phyloP scores from a whole-genome alignment of 1,140 invertebrate species.

The Tetramorium parvispinum region DNA sequence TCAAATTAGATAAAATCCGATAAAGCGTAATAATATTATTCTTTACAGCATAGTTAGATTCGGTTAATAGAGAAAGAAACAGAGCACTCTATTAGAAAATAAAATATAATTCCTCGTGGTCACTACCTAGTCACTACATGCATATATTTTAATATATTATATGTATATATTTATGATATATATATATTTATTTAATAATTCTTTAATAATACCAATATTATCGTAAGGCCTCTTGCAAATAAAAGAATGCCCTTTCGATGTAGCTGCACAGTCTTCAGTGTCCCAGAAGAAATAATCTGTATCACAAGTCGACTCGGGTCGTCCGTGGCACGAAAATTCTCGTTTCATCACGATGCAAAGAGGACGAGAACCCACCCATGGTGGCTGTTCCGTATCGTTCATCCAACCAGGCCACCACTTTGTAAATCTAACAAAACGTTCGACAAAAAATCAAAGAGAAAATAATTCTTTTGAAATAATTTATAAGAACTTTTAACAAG shows the following conservation, averaged over 20 bases:
- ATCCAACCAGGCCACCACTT: constrained; percentile 85
- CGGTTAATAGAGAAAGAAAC: too few relatives aligned
- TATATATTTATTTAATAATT: constrained; percentile 3
- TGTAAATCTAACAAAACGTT: constrained; percentile 72
- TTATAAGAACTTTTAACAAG: not conserved
- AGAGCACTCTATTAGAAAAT: too few relatives aligned
- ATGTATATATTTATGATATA: too few relatives aligned
- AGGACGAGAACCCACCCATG: constrained; percentile 73
- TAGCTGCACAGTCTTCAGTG: constrained; percentile 84
- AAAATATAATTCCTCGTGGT: too few relatives aligned
- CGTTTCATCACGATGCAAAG: constrained; percentile 84
- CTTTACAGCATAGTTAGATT: too few relatives aligned
- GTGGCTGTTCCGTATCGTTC: constrained; percentile 72
- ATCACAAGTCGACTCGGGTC: constrained; percentile 76
- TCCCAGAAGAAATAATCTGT: constrained; percentile 87
- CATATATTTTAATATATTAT: not conserved
- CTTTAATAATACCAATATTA: constrained; percentile 83
- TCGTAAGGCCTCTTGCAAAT: constrained; percentile 86
- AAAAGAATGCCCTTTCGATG: constrained; percentile 83
- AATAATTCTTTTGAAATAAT: not conserved
- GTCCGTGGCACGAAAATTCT: constrained; percentile 83
- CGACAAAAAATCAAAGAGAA: not conserved
- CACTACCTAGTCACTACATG: too few relatives aligned
- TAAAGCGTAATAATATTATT: too few relatives aligned
- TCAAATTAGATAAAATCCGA: too few relatives aligned